Evolutionary conservation across 2,113 vertebrate species (phyloP).

Genomic region (Probosciger aterrimus): DNA sequence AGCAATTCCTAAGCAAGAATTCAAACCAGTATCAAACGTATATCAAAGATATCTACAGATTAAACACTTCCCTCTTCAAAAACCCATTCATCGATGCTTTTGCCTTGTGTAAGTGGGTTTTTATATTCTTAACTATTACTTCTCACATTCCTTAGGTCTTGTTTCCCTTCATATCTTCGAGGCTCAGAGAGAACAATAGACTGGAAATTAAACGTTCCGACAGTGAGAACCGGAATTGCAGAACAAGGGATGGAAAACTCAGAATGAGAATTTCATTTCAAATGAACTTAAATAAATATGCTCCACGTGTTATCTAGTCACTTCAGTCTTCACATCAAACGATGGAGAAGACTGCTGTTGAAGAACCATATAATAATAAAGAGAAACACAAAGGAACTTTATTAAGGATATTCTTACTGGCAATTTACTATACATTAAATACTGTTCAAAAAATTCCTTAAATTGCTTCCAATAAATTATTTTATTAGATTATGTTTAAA

Average conservation of each 20-base stretch:
- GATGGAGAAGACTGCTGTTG: not conserved
- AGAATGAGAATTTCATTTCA: not conserved
- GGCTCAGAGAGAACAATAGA: not conserved
- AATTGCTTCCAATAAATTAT: not conserved
- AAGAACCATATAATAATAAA: not conserved
- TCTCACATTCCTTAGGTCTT: not conserved
- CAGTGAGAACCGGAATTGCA: not conserved
- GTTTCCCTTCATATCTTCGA: not conserved
- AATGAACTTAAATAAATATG: not conserved
- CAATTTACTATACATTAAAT: not conserved
- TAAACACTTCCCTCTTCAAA: not conserved
- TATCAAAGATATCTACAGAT: not conserved
- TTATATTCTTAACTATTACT: not conserved
- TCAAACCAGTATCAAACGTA: not conserved
- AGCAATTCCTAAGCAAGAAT: not conserved
- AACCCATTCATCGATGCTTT: not conserved
- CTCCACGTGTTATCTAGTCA: not conserved
- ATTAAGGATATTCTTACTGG: not conserved
- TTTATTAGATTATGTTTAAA: slow-evolving; percentile 2
- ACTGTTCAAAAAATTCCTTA: not conserved
- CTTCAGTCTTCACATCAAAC: not conserved
- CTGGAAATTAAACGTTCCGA: not conserved
- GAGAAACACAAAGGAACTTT: not conserved
- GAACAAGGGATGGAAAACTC: not conserved
- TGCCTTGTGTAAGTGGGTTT: rapidly evolving